phyloP scores from a whole-genome alignment of 2,888 invertebrate genomes.

The Apotomis capreana region DNA sequence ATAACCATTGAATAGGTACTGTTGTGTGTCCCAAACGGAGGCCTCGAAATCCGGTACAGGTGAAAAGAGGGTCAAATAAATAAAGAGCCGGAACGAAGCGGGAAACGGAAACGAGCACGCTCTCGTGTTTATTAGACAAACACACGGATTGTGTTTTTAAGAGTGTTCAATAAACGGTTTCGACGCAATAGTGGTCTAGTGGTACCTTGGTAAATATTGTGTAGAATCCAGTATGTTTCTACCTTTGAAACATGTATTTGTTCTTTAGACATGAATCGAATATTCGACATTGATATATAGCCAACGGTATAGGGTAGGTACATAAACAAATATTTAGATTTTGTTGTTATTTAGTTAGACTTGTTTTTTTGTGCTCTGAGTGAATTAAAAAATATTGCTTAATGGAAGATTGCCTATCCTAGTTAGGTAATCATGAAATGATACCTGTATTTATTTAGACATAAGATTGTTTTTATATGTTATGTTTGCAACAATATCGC shows the following conservation, averaged over 20 bases:
- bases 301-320: too few relatives aligned
- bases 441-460: too few relatives aligned
- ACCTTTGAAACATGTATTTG: not conserved
- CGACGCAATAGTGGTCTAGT: not conserved
- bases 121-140: conserved; percentile 33
- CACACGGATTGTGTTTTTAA: conserved; percentile 24
- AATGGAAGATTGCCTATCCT: too few relatives aligned
- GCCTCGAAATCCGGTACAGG: not conserved
- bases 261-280: not conserved
- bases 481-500: too few relatives aligned
- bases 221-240: not conserved
- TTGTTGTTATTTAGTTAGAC: too few relatives aligned
- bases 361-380: too few relatives aligned
- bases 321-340: too few relatives aligned
- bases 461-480: too few relatives aligned
- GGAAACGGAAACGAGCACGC: conserved; percentile 31
- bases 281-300: too few relatives aligned
- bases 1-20: not conserved
- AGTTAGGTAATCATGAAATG: too few relatives aligned
- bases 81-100: conserved; percentile 25
- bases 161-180: conserved; percentile 19
- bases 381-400: too few relatives aligned
- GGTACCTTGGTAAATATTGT: conserved; percentile 1
- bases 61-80: conserved; percentile 15
- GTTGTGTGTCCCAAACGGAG: not conserved